Evolutionary conservation across 2,888 invertebrate genomes (phyloP).

Genomic region (Deroplatys truncata): DNA sequence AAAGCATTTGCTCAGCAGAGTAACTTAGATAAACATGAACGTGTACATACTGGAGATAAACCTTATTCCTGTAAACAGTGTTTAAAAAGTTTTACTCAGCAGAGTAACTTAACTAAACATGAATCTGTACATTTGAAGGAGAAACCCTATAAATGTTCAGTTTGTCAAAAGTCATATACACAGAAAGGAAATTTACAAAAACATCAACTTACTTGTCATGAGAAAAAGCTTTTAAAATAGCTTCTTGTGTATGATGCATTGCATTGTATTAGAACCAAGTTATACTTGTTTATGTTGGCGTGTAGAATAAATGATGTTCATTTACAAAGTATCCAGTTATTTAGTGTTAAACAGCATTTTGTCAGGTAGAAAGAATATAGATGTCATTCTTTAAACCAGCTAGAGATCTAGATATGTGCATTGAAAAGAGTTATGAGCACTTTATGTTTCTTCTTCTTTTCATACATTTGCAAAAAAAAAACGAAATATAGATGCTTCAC

Average conservation of each 20-base stretch:
- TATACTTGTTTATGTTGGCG: background rate
- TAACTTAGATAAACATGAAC: conserved; percentile 34
- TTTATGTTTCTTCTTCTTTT: too few species aligned
- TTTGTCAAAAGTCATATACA: conserved; percentile 22
- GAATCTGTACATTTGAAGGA: conserved; percentile 28
- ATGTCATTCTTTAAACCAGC: too few species aligned
- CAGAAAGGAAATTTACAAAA: conserved; percentile 24
- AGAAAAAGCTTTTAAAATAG: background rate
- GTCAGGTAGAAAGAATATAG: too few species aligned
- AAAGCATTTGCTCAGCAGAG: conserved; percentile 35
- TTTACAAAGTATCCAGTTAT: too few species aligned
- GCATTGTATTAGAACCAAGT: background rate
- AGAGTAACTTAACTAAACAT: conserved; percentile 34
- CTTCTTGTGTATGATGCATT: background rate
- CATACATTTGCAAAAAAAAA: too few species aligned
- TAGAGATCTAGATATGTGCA: too few species aligned
- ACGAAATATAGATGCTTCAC: too few species aligned
- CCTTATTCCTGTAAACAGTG: conserved; percentile 34
- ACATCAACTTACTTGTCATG: conserved; percentile 18
- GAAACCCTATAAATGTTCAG: conserved; percentile 15
- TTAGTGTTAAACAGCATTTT: too few species aligned
- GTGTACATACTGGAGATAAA: conserved; percentile 34
- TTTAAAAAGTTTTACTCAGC: conserved; percentile 33
- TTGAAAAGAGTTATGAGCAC: too few species aligned
- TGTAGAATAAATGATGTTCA: background rate